phyloP scores from a whole-genome alignment of 2,113 vertebrate genomes.

The Callospermophilus lateralis region DNA sequence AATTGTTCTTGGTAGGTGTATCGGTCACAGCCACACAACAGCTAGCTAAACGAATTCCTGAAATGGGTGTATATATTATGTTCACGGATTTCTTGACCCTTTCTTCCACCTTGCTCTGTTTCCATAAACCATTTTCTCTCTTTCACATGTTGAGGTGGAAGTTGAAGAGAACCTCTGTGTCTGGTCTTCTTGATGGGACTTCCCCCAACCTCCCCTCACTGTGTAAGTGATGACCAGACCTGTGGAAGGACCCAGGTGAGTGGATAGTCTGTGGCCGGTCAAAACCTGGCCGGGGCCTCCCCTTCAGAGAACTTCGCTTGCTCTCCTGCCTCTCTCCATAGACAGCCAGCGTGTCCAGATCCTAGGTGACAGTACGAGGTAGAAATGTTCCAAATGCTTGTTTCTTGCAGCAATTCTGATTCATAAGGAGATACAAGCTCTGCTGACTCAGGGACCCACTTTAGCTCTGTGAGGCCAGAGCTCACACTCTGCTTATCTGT shows the following conservation, averaged over 20 bases:
- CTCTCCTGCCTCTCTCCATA: neutral
- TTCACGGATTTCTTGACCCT: too few species aligned
- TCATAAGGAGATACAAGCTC: neutral
- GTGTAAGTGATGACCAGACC: neutral
- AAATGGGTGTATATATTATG: neutral
- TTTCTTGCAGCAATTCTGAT: neutral
- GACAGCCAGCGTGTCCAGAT: neutral
- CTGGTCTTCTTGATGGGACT: neutral
- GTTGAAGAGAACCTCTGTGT: neutral
- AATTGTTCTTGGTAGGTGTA: too few species aligned
- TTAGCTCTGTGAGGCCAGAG: neutral
- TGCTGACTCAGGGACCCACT: neutral
- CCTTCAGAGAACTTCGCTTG: neutral
- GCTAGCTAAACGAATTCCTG: too few species aligned
- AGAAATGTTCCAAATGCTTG: neutral
- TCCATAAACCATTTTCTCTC: neutral
- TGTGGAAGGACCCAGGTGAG: too few species aligned
- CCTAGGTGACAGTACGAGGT: neutral
- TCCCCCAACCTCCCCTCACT: neutral
- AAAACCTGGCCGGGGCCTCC: neutral
- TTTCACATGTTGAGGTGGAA: neutral
- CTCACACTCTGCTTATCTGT: accelerated
- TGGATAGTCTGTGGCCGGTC: too few species aligned
- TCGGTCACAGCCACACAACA: too few species aligned
- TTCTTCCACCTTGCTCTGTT: neutral